Evolutionary conservation across 1,140 invertebrate species (phyloP), one percentile per base, ranked within the genome.

Genomic region (Hyles vespertilio): DNA sequence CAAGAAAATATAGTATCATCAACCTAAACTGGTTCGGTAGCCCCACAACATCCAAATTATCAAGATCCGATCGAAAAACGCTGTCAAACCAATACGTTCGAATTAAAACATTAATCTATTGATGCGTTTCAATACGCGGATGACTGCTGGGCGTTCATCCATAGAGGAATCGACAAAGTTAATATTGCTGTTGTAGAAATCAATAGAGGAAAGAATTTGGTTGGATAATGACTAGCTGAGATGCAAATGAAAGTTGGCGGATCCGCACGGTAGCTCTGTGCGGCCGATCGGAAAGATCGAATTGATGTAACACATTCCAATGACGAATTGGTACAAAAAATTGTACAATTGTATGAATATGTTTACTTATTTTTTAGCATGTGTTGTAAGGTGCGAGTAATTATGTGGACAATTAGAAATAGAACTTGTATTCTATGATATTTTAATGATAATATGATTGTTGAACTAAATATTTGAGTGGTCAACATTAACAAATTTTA

Each of bases 211-310:
- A 40, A 2, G 8, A 40, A 40, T 40, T 5, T 40, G 36, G 4
- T 40, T 40, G 36, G 36, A 40, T 40, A 40, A 40, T 8, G 36
- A 40, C 5, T 40, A 2, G 5, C 1, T 40, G 36, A 40, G 36
- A 5, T 8, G 36, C 4, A 40, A 40, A 40, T 8, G 8, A 5
- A 40, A 40, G 36, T 40, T 40, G 36, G 36, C 8, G 8, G 8
- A 2, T 1, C 8, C 36, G 66, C 67, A 66, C 81, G 62, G 81
- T 84, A 84, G 81, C 81, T 55, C 68, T 69, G 71, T 74, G 61
- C 69, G 69, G 59, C 65, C 69, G 70, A 74, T 81, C 65, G 74
- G 69, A 80, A 83, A 78, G 72, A 79, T 81, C 69, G 68, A 70
- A 79, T 76, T 61, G 57, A 67, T 61, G 68, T 69, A 77, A 78